Base-by-base conservation (phyloP, 2,888 invertebrate genomes). In the Pelosia muscerda region DNA sequence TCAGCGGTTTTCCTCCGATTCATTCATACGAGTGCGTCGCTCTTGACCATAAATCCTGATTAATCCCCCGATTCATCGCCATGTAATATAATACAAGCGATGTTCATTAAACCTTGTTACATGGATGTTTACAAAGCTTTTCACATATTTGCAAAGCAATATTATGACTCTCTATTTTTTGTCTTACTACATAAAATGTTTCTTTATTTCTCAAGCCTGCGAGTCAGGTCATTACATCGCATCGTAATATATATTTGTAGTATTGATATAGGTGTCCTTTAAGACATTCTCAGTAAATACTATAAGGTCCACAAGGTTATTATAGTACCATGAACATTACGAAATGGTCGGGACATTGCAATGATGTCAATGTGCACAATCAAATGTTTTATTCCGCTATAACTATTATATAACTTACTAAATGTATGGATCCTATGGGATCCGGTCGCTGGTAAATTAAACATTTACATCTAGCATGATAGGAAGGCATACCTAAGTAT, bases 1-100 rank as follows among this genome's bases (percentile, higher is more conserved):
- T 23, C 62, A 53, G 53, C 62, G 53, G 25, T 62, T 53, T 62
- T 31, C 26, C 28, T 49, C n/a, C 49, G 22, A 22, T 13, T 31
- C 62, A 54, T 62, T 62, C 53, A 53, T 54, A 15, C 31, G 53
- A 25, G 53, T 31, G 62, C 49, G 19, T 61, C 25, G 28, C 55
- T 15, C 34, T 25, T 54, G 13, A 28, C 22, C 53, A 53, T 62
- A 54, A 54, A 31, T 54, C n/a, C 15, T 26, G 53, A 62, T 62
- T 54, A 62, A 53, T 4, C 28, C 62, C 26, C 53, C 28, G 26
- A 22, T 49, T 26, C 42, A 42, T 26, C 38, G 25, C 38, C 22
- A 2, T 15, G 38, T 23, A 61, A 26, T 49, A n/a, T 49, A 26
- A 55, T 25, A 49, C 49, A 61, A 26, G 26, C 25, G 23, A 26